phyloP scores from a whole-genome alignment of 2,888 invertebrate species.

The Mantis religiosa region DNA sequence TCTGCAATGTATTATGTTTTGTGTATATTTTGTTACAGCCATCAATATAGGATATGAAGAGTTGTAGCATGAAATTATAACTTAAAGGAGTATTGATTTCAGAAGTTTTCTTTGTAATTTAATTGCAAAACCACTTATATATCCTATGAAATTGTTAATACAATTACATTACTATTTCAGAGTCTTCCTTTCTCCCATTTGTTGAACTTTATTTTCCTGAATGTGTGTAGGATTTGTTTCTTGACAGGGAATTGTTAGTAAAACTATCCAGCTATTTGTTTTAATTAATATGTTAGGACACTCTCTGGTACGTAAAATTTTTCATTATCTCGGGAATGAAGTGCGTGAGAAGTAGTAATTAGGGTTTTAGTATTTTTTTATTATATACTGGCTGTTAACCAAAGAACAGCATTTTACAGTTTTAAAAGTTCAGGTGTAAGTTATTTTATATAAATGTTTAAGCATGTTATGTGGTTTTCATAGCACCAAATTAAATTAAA shows the following conservation, averaged over 20 bases:
- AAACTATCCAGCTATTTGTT: background rate
- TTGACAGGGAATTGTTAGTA: background rate
- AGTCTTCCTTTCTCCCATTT: background rate
- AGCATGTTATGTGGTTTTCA: background rate
- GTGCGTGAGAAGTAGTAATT: background rate
- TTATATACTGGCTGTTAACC: background rate
- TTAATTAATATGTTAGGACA: background rate
- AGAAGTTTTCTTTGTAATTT: background rate
- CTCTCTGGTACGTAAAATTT: background rate
- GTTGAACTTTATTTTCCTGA: background rate
- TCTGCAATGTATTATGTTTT: background rate
- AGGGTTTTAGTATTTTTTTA: background rate
- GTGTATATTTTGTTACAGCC: background rate
- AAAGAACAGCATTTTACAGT: background rate
- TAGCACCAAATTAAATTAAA: background rate
- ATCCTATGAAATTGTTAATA: background rate
- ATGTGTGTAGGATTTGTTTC: background rate
- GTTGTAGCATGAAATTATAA: background rate
- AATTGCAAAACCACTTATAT: background rate
- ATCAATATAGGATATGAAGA: background rate
- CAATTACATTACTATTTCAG: background rate
- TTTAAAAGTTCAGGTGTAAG: background rate
- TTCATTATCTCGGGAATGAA: background rate
- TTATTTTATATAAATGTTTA: background rate
- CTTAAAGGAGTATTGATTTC: background rate